Evolutionary conservation across 1,140 invertebrate genomes (phyloP).

Genomic region (Neomicropteryx cornuta): DNA sequence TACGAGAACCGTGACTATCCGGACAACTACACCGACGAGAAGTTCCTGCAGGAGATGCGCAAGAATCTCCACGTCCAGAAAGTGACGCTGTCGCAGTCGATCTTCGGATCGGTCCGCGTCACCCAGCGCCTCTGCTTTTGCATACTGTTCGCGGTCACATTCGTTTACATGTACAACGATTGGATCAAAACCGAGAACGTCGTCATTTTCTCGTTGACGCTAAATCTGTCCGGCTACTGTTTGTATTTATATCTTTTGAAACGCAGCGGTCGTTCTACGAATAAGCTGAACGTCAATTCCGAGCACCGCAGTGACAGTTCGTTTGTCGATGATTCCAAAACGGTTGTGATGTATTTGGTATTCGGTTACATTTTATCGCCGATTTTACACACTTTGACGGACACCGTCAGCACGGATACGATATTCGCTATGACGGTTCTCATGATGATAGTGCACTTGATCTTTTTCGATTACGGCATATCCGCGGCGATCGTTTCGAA

Average conservation of each 20-base stretch:
- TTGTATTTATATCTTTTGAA: slow-evolving; percentile 36
- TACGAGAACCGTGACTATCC: slow-evolving; percentile 78
- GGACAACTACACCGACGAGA: slow-evolving; percentile 83
- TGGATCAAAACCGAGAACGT: slow-evolving; percentile 49
- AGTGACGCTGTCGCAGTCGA: slow-evolving; percentile 53
- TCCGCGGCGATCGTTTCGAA: slow-evolving; percentile 70
- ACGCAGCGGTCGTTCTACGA: too few relatives aligned
- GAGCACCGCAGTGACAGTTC: not conserved
- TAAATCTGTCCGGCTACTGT: slow-evolving; percentile 47
- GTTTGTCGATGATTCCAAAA: slow-evolving; percentile 43
- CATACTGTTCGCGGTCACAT: slow-evolving; percentile 63
- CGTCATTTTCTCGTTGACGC: slow-evolving; percentile 39
- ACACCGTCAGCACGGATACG: slow-evolving; percentile 93
- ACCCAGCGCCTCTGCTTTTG: slow-evolving; percentile 67
- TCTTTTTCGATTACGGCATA: slow-evolving; percentile 87
- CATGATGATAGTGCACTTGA: slow-evolving; percentile 79
- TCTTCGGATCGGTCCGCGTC: slow-evolving; percentile 61
- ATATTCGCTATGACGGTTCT: slow-evolving; percentile 86
- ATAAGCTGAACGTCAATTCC: slow-evolving; percentile 9
- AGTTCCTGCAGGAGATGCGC: slow-evolving; percentile 73
- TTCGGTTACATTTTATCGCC: slow-evolving; percentile 82
- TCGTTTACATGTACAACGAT: slow-evolving; percentile 59
- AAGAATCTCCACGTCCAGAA: slow-evolving; percentile 73
- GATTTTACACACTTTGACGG: slow-evolving; percentile 86
- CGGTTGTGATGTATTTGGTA: slow-evolving; percentile 64